Percentiles rank a stretch among this genome's conserved stretches.
Evolutionary conservation across 1,140 invertebrate genomes (phyloP).

Genomic region (Aphaenogaster ashmeadi): DNA sequence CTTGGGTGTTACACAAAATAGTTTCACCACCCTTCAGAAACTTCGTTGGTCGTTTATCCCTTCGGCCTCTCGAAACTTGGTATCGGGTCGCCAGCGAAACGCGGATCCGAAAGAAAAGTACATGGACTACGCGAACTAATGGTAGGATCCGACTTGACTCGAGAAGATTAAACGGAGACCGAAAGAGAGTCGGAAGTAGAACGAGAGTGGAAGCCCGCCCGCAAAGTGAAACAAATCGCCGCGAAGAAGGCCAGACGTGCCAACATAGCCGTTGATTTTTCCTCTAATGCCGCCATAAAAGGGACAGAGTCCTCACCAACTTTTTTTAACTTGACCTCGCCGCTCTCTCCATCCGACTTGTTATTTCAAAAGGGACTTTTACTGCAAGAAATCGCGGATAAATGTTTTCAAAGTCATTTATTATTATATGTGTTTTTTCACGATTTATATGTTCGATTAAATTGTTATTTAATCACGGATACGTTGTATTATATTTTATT

Average conservation of each 20-base stretch:
- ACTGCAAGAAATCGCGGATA: not conserved
- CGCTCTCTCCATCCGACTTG: not conserved
- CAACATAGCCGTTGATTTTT: slow-evolving; percentile 70
- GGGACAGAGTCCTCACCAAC: slow-evolving; percentile 33
- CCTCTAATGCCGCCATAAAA: slow-evolving; percentile 62
- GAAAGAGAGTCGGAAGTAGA: slow-evolving; percentile 69
- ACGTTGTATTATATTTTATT: not conserved
- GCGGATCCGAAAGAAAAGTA: slow-evolving; percentile 39
- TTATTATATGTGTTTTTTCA: not conserved
- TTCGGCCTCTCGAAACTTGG: slow-evolving; percentile 34
- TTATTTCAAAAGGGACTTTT: slow-evolving; percentile 34
- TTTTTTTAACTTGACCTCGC: slow-evolving; percentile 54
- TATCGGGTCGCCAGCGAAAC: slow-evolving; percentile 47
- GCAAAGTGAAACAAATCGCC: slow-evolving; percentile 78
- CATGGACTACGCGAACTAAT: slow-evolving; percentile 68
- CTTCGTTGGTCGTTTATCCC: slow-evolving; percentile 54
- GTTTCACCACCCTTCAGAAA: slow-evolving; percentile 40
- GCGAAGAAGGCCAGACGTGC: slow-evolving; percentile 57
- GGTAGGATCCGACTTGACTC: slow-evolving; percentile 68
- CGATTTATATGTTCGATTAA: not conserved
- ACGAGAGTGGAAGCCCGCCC: slow-evolving; percentile 54
- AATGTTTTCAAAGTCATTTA: not conserved
- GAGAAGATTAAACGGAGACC: slow-evolving; percentile 74
- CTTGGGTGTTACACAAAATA: slow-evolving; percentile 37
- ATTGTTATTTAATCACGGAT: not conserved